Evolutionary conservation across 2,797 vertebrate genomes (phyloP), one percentile per base, ranked within the genome.

Genomic region (Intellagama lesueurii): DNA sequence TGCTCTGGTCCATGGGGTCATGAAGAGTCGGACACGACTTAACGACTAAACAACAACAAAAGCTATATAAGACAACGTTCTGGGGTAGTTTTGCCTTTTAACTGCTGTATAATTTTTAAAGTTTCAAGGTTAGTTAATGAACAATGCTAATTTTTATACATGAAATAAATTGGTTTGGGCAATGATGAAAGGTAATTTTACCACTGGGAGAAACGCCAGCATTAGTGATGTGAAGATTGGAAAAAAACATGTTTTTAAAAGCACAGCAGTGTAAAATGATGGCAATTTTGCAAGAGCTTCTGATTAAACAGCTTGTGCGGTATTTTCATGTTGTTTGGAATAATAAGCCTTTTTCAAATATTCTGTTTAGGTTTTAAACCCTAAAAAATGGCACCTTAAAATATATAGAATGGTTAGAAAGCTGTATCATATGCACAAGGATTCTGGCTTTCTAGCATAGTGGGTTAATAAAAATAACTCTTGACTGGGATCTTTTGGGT

Each of bases 261-360:
- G 60, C 60, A 64, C 6, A 40, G 16, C 73, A 66, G 35, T 56
- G 22, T 44, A 86, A 64, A 86, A 86, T 86, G 35, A 77, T 75
- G 56, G 56, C 64, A 32, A 40, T 76, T 75, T 66, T 64, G 35
- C 30, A 66, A 66, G 56, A 40, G 24, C 32, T 44, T 86, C 44
- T 64, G 56, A 69, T 79, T n/a, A 47, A 68, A 11, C 49, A 32
- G 17, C 9, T 77, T 66, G 44, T 24, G 30, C 44, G 11, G 14
- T 11, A 81, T 69, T 87, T 87, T 70, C n/a, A 80, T 87, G 76
- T 80, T 49, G 80, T 87, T 87, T 79, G 64, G 47, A 72, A 70
- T 26, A 87, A 80, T 81, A n/a, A 52, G n/a, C 44, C 24, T 30
- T 76, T 66, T 85, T 52, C n/a, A 85, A 32, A 35, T 22, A 11